phyloP scores from a whole-genome alignment of 2,113 vertebrate species.

The Chinchilla lanigera region DNA sequence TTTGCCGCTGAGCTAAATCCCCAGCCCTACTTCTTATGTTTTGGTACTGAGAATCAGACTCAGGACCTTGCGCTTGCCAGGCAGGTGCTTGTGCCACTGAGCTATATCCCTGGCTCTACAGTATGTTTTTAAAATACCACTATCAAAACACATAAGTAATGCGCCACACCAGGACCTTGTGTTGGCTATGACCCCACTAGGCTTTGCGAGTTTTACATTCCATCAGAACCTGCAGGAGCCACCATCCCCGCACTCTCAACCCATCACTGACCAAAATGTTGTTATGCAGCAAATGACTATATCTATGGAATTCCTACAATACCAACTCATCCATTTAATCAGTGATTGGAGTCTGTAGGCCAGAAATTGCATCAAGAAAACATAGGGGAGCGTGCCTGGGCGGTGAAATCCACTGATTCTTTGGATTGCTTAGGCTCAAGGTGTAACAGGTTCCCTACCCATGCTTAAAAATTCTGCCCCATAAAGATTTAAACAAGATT shows the following conservation, averaged over 20 bases:
- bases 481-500: background rate
- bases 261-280: background rate
- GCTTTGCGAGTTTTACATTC: background rate
- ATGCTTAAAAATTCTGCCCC: slow-evolving; percentile 1
- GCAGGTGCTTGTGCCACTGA: no score
- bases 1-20: no score
- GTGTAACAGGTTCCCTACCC: background rate
- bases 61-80: no score
- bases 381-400: background rate
- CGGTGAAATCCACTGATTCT: background rate
- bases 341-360: background rate
- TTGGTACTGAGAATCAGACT: no score
- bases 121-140: background rate
- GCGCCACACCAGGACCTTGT: background rate
- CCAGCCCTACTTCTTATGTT: no score
- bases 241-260: no score
- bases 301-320: background rate
- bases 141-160: background rate
- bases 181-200: background rate
- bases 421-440: background rate
- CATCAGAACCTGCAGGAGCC: background rate
- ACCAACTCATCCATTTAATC: background rate
- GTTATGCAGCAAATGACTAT: background rate
- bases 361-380: slow-evolving; percentile 11
- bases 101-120: no score